Evolutionary conservation across 1,140 invertebrate species (phyloP).

Genomic region (Kradibia gibbosae): DNA sequence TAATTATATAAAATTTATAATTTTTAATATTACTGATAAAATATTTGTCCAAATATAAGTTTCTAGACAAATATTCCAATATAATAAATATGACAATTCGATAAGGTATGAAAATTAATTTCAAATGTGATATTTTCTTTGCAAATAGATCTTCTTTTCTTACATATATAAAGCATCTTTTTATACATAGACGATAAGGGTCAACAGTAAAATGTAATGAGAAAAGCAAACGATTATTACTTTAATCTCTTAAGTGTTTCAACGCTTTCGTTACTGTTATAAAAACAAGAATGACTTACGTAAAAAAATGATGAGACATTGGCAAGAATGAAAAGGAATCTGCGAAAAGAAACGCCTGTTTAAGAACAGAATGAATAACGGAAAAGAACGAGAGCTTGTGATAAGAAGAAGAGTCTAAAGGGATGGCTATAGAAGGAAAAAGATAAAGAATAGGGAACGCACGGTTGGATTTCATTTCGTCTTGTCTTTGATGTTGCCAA

Average conservation of each 20-base stretch:
- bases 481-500: slow-evolving; percentile 73
- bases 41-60: too few species aligned
- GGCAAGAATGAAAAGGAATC: neutral
- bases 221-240: too few species aligned
- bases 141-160: too few species aligned
- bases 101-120: too few species aligned
- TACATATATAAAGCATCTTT: too few species aligned
- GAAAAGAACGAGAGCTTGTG: slow-evolving; percentile 21
- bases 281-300: neutral
- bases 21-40: too few species aligned
- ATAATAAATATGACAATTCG: too few species aligned
- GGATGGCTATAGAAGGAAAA: neutral
- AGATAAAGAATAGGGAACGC: slow-evolving; percentile 50
- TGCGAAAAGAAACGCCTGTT: neutral
- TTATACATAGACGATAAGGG: too few species aligned
- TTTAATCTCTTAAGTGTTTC: too few species aligned
- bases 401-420: neutral
- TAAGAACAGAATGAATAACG: slow-evolving; percentile 53
- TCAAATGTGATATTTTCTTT: too few species aligned
- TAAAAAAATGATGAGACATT: slow-evolving; percentile 8
- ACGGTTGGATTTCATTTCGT: slow-evolving; percentile 73
- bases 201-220: slow-evolving; percentile 2
- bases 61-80: too few species aligned
- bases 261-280: neutral
- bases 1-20: too few species aligned